Percentiles rank a stretch among this genome's conserved stretches.
Conservation (phyloP, 2,113 vertebrate species). For the Tetraodon nigroviridis region DNA sequence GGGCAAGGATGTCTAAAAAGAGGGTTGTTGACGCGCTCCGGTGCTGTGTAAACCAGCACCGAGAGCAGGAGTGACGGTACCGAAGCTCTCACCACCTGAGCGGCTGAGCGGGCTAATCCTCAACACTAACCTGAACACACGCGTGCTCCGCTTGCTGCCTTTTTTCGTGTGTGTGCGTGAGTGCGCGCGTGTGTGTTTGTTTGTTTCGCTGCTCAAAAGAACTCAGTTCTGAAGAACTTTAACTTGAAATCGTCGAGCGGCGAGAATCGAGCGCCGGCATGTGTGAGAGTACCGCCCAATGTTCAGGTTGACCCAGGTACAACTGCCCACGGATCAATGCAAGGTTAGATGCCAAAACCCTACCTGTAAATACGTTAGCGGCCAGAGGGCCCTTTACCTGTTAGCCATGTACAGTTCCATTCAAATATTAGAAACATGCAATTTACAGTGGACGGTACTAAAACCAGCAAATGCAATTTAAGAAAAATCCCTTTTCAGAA, state of each 20-base stretch:
- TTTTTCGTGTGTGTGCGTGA: constrained; percentile 32
- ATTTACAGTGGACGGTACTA: constrained; percentile 48
- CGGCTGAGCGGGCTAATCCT: constrained; percentile 36
- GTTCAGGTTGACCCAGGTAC: constrained; percentile 20
- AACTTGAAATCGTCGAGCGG: neutral
- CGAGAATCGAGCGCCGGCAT: constrained; percentile 30
- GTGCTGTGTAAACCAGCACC: constrained; percentile 45
- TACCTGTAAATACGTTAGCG: constrained; percentile 32
- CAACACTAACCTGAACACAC: constrained; percentile 21
- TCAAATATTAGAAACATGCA: constrained; percentile 49
- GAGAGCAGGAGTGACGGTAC: constrained; percentile 64
- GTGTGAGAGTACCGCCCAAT: constrained; percentile 21
- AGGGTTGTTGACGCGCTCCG: constrained; percentile 3
- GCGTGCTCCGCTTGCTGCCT: constrained; percentile 35
- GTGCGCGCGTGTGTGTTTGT: neutral
- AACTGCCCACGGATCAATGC: constrained; percentile 29
- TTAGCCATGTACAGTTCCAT: constrained; percentile 60
- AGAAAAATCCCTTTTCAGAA: constrained; percentile 36
- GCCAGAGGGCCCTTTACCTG: constrained; percentile 26
- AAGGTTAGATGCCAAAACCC: constrained; percentile 19
- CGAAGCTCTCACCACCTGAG: constrained; percentile 32
- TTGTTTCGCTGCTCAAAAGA: constrained; percentile 19
- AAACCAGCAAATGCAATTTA: constrained; percentile 58
- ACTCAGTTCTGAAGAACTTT: constrained; percentile 36
- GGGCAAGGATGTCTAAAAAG: constrained; percentile 2